These are phyloP conservation scores for Cabera pusaria DNA, from an alignment of 2,888 invertebrate genomes.

Conservation along the genomic window DNA sequence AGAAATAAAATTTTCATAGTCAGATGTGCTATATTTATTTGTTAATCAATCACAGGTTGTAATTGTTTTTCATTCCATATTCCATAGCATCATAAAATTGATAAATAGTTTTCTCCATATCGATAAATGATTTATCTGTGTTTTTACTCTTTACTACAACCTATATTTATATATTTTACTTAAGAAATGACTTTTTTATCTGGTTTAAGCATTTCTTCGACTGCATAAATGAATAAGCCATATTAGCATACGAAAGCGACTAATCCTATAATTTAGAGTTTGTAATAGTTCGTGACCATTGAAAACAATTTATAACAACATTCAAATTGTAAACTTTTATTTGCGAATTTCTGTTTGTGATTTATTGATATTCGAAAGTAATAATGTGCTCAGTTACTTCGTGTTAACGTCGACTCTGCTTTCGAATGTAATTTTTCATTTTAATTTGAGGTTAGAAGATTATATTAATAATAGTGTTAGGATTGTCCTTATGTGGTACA, in stretches of 20 bases:
- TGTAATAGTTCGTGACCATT: constrained; percentile 4
- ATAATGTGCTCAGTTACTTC: constrained; percentile 15
- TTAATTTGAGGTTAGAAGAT: constrained; percentile 11
- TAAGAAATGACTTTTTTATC: too few species aligned
- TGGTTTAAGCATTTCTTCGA: too few species aligned
- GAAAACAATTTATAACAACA: constrained; percentile 15
- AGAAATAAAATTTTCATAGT: too few species aligned
- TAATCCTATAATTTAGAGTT: neutral
- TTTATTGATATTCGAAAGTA: constrained; percentile 27
- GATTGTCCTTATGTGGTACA: neutral
- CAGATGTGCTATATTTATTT: too few species aligned
- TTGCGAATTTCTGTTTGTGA: constrained; percentile 21
- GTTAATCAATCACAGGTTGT: too few species aligned
- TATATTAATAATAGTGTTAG: constrained; percentile 1
- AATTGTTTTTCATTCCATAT: too few species aligned
- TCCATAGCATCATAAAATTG: too few species aligned
- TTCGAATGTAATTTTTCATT: constrained; percentile 26
- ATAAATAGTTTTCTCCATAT: too few species aligned
- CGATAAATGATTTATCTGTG: too few species aligned
- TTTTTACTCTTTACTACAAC: too few species aligned
- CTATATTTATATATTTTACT: too few species aligned
- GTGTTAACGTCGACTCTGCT: constrained; percentile 20
- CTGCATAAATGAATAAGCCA: too few species aligned
- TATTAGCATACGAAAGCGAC: constrained; percentile 4
- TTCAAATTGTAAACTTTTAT: constrained; percentile 13